phyloP scores from a whole-genome alignment of 1,140 invertebrate species.

The Lepidurus packardi region DNA sequence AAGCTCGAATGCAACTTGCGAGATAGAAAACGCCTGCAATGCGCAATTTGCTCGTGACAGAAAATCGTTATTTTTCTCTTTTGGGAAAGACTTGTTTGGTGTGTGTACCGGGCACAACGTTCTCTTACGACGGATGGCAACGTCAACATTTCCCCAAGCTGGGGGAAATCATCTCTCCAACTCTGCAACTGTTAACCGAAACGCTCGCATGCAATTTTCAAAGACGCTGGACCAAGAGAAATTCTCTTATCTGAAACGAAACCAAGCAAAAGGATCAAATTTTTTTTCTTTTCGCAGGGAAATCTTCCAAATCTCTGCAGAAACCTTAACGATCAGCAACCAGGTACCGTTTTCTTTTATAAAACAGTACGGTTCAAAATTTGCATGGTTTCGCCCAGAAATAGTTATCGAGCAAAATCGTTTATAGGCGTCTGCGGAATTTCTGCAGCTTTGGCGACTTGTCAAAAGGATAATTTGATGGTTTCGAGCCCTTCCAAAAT shows the following conservation, averaged over 20 bases:
- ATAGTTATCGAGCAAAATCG: background rate
- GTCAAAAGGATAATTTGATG: constrained; percentile 22
- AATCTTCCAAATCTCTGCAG: too few species aligned
- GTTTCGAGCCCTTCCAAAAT: background rate
- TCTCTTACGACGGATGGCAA: constrained; percentile 7
- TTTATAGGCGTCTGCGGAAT: background rate
- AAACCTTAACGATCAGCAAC: too few species aligned
- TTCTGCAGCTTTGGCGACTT: constrained; percentile 11
- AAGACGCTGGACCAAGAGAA: background rate
- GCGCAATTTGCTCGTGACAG: constrained; percentile 20
- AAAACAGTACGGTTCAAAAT: background rate
- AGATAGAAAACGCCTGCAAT: constrained; percentile 15
- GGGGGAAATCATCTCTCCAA: background rate
- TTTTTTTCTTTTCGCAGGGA: background rate
- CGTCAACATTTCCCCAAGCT: background rate
- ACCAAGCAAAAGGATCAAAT: background rate
- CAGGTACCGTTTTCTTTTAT: background rate
- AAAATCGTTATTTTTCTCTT: constrained; percentile 12
- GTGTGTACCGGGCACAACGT: background rate
- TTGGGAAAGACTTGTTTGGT: background rate
- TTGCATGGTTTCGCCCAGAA: background rate
- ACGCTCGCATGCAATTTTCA: background rate
- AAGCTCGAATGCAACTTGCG: constrained; percentile 17
- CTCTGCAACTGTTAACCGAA: constrained; percentile 3
- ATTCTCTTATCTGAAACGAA: background rate